Percentiles rank a stretch among this genome's conserved stretches.
These are phyloP conservation scores for Drosophila aldrichi DNA, from an alignment of 2,888 invertebrate genomes.

Conservation along the genomic window DNA sequence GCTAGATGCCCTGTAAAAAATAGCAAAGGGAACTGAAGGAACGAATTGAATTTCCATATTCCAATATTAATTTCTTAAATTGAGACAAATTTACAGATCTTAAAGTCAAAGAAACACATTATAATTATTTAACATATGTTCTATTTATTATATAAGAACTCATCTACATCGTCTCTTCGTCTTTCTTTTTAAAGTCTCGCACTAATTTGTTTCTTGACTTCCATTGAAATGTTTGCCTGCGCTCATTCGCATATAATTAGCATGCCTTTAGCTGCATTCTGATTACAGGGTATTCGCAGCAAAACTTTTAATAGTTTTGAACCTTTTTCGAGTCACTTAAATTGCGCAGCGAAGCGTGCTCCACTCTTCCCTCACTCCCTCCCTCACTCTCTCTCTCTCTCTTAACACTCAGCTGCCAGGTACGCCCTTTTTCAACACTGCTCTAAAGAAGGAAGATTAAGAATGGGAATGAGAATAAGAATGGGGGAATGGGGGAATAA, in stretches of 20 bases:
- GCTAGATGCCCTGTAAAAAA: conserved; percentile 37
- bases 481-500: conserved; percentile 1
- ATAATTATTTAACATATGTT: background rate
- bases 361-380: conserved; percentile 40
- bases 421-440: conserved; percentile 68
- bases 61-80: too few relatives aligned
- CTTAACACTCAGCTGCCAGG: conserved; percentile 29
- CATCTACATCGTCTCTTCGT: background rate
- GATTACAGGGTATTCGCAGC: conserved; percentile 45
- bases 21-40: too few relatives aligned
- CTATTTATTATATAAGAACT: conserved; percentile 1
- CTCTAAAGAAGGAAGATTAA: conserved; percentile 14
- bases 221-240: background rate
- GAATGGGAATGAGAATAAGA: conserved; percentile 18
- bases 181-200: background rate
- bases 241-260: conserved; percentile 22
- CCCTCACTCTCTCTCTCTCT: background rate
- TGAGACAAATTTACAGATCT: background rate
- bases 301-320: conserved; percentile 74
- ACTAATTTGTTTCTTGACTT: conserved; percentile 2
- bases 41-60: background rate
- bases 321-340: conserved; percentile 75
- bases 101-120: background rate
- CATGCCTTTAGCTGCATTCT: conserved; percentile 20
- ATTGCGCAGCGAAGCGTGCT: conserved; percentile 75